phyloP scores from a whole-genome alignment of 23 tunicate genomes.

The Pegea sp. region DNA sequence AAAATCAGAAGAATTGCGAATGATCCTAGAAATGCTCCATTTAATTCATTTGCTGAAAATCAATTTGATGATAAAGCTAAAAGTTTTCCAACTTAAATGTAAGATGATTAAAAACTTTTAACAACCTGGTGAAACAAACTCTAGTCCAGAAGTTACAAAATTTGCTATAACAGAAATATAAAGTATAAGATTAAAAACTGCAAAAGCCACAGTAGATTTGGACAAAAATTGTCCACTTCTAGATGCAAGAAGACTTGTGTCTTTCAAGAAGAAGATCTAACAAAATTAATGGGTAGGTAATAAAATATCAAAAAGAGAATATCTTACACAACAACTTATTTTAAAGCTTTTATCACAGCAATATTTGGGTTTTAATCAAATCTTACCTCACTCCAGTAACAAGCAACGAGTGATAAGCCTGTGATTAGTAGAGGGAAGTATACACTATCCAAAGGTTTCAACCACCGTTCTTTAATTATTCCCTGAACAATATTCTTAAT shows the following conservation, averaged over 20 bases:
- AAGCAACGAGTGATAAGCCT: constrained; percentile 71
- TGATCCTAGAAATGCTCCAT: constrained; percentile 67
- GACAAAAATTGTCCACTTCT: constrained; percentile 58
- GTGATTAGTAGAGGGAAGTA: constrained; percentile 69
- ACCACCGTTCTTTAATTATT: constrained; percentile 42
- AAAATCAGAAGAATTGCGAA: constrained; percentile 60
- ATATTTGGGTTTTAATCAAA: background rate
- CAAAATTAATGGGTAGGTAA: too few relatives aligned
- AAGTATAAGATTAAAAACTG: constrained; percentile 39
- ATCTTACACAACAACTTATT: background rate
- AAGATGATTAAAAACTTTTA: too few relatives aligned
- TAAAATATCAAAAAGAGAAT: background rate
- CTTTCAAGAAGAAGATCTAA: constrained; percentile 64
- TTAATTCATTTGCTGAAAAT: constrained; percentile 37
- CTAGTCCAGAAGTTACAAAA: constrained; percentile 38
- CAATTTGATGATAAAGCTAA: too few relatives aligned
- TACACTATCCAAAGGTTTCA: constrained; percentile 41
- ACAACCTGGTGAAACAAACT: constrained; percentile 11
- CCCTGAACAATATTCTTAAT: constrained; percentile 44
- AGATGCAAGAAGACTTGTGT: constrained; percentile 47
- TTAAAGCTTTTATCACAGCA: background rate
- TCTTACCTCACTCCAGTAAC: constrained; percentile 92
- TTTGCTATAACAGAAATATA: constrained; percentile 40
- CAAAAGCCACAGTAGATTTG: constrained; percentile 68
- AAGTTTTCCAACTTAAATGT: too few relatives aligned